Conservation (phyloP, 2,888 invertebrate species). For the Campoletis raptor region DNA sequence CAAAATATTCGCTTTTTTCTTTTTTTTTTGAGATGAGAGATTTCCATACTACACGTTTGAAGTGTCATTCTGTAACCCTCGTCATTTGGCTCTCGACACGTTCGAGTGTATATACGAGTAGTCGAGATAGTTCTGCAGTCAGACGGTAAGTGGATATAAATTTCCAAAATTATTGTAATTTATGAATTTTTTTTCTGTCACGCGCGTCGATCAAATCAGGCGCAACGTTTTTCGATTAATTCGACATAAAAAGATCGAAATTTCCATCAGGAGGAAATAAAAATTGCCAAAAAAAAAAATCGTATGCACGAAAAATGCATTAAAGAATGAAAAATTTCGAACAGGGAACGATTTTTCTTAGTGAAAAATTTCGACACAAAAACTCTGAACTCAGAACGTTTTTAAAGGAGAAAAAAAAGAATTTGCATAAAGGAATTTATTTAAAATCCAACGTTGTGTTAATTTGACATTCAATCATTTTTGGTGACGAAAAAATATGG, state of each 20-base stretch:
- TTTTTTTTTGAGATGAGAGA: constrained; percentile 2
- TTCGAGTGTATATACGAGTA: constrained; percentile 25
- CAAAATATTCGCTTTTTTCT: neutral
- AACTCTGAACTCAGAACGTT: neutral
- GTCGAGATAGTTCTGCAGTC: constrained; percentile 33
- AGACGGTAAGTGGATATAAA: constrained; percentile 13
- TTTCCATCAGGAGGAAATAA: neutral
- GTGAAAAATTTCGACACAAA: neutral
- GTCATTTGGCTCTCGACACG: neutral
- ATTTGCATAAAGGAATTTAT: neutral
- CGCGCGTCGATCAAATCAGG: neutral
- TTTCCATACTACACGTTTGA: neutral
- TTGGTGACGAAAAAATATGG: neutral
- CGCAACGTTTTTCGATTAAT: neutral
- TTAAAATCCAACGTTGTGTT: neutral
- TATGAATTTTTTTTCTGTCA: neutral
- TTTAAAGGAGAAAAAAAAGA: neutral
- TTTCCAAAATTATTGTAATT: neutral
- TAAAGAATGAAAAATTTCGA: neutral
- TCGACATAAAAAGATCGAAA: neutral
- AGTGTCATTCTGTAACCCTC: constrained; percentile 4
- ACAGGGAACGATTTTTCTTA: neutral
- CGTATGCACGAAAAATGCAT: neutral
- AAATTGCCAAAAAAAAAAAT: neutral
- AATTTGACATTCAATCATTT: neutral